Base-by-base conservation (phyloP, 1,140 invertebrate species). In the Brachionus rubens region DNA sequence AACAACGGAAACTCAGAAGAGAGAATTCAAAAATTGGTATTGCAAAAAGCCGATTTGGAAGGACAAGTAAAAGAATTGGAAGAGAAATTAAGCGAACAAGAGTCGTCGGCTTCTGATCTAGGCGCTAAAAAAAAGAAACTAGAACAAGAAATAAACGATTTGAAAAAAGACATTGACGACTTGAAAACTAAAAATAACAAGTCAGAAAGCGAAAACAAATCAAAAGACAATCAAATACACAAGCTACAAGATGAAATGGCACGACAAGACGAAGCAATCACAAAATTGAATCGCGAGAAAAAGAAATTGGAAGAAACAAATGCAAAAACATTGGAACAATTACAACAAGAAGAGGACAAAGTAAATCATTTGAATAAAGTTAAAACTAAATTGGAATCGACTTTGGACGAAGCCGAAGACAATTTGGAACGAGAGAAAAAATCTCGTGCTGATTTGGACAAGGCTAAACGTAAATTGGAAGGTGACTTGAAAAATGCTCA, bases 331-430 rank as follows among this genome's bases (percentile, higher is more conserved):
- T 88, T 91, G 79, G 96, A 98, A 84, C 94, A 97, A 85, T 89
- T 99, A n/a, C 92, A 96, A 86, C 92, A 92, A 78, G 92, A 95
- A 80, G 96, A 99, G 86, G 96, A 99, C 87, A 99, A 99, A 87
- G 92, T 96, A 81, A 98, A 98, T 87, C 96, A 99, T 87, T 89
- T 98, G 81, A 98, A 94, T 89, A 98, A 98, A 87, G 92, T 99
- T 77, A 98, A 98, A 87, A 89, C 92, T 80, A 99, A 98, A 87
- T 88, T 98, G 80, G 96, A 99, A 87, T 92, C 96, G 83, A 97
- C 94, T 79, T 89, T 99, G 75, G 96, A 98, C 83, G 95, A 98
- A 83, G 88, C 98, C 78, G 94, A 98, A 87, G 96, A 98, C 83
- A 94, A 92, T 46, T 87, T 99, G 76, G 95, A 97, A 86, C 92